Conservation (phyloP, 2,797 vertebrate genomes). For the Tympanoctomys barrerae region DNA sequence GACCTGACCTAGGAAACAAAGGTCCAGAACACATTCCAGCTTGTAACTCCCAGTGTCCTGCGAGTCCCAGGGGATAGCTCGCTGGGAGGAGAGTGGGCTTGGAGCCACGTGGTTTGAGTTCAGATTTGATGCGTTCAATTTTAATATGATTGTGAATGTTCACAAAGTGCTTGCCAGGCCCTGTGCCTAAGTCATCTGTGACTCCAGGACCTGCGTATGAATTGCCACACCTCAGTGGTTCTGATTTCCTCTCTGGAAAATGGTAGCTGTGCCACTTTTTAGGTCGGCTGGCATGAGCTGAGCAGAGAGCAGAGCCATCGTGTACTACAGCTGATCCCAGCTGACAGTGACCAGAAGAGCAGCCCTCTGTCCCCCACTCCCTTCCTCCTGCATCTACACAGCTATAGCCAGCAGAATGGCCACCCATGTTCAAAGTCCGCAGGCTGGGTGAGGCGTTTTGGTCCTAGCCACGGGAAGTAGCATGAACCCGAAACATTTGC, state of each 20-base stretch:
- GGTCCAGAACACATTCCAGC: background rate
- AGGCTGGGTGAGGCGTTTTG: background rate
- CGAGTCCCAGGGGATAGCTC: background rate
- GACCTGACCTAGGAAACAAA: background rate
- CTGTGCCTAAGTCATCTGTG: background rate
- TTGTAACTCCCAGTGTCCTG: background rate
- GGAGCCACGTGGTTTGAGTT: background rate
- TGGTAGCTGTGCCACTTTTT: background rate
- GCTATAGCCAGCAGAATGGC: background rate
- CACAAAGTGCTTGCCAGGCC: background rate
- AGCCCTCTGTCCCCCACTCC: background rate
- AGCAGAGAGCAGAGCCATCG: background rate
- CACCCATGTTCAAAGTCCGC: constrained; percentile 19
- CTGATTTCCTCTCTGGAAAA: background rate
- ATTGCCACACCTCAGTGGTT: background rate
- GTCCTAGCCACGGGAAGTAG: background rate
- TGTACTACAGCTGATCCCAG: background rate
- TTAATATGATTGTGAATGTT: background rate
- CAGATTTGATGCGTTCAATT: background rate
- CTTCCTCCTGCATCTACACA: constrained; percentile 1
- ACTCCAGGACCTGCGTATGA: background rate
- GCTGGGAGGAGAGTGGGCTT: background rate
- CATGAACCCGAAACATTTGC: background rate
- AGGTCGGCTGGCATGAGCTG: background rate
- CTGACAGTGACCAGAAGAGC: background rate